Evolutionary conservation across 2,888 invertebrate genomes (phyloP).

Genomic region (Hofmannophila pseudospretella): DNA sequence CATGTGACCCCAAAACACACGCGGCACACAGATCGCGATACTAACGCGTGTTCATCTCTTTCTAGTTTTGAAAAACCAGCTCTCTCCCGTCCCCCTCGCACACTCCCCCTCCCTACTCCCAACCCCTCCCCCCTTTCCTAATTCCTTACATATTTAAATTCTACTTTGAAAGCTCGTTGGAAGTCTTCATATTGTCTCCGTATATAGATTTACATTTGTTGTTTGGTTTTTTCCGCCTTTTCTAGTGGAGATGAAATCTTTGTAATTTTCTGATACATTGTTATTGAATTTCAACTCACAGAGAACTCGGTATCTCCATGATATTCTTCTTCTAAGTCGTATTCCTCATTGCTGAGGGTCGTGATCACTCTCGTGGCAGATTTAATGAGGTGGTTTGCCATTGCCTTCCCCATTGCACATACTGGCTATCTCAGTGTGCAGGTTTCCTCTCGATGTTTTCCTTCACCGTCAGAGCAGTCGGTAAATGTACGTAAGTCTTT

Average conservation of each 20-base stretch:
- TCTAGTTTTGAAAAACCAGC: constrained; percentile 75
- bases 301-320: too few relatives aligned
- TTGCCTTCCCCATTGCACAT: too few relatives aligned
- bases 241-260: constrained; percentile 10
- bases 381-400: too few relatives aligned
- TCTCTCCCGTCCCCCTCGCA: constrained; percentile 18
- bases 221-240: constrained; percentile 31
- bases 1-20: constrained; percentile 24
- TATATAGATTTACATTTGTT: constrained; percentile 54
- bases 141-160: constrained; percentile 79
- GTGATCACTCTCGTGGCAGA: too few relatives aligned
- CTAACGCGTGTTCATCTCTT: constrained; percentile 77
- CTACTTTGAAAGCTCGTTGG: constrained; percentile 63
- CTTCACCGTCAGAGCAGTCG: too few relatives aligned
- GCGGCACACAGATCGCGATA: constrained; percentile 66
- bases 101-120: constrained; percentile 19
- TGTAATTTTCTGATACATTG: too few relatives aligned
- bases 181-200: constrained; percentile 73
- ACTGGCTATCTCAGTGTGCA: too few relatives aligned
- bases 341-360: too few relatives aligned
- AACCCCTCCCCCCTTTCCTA: constrained; percentile 52
- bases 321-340: too few relatives aligned
- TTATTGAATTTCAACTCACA: too few relatives aligned
- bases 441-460: too few relatives aligned
- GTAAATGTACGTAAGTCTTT: too few relatives aligned